Evolutionary conservation across 2,888 invertebrate genomes (phyloP).

Genomic region (Apotomis capreana): DNA sequence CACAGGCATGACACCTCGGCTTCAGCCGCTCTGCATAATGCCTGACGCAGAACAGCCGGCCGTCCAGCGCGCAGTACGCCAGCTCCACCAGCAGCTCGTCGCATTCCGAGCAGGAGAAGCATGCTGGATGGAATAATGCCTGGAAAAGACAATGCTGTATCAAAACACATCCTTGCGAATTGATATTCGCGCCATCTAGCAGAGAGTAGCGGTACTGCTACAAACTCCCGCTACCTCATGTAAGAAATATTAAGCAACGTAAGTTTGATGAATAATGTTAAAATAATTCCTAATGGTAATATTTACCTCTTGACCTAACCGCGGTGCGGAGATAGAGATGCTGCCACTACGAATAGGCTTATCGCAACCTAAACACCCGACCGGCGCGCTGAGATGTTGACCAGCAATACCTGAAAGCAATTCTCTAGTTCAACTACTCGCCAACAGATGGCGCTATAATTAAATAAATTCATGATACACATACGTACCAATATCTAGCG

Average conservation of each 20-base stretch:
- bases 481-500: slow-evolving; percentile 92
- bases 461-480: background rate
- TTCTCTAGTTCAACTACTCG: slow-evolving; percentile 47
- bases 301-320: slow-evolving; percentile 87
- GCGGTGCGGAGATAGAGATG: slow-evolving; percentile 92
- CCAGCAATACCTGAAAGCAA: slow-evolving; percentile 82
- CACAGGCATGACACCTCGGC: slow-evolving; percentile 97
- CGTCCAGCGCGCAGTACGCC: slow-evolving; percentile 96
- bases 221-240: background rate
- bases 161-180: slow-evolving; percentile 4
- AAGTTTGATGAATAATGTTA: background rate
- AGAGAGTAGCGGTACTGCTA: slow-evolving; percentile 47
- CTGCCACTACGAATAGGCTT: slow-evolving; percentile 91
- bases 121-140: slow-evolving; percentile 94
- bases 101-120: slow-evolving; percentile 95
- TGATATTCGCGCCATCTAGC: slow-evolving; percentile 52
- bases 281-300: background rate
- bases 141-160: slow-evolving; percentile 48
- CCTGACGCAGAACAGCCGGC: slow-evolving; percentile 94
- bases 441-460: slow-evolving; percentile 56
- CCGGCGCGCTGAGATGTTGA: slow-evolving; percentile 81
- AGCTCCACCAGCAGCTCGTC: slow-evolving; percentile 97
- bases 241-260: too few species aligned
- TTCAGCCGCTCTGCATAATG: slow-evolving; percentile 98
- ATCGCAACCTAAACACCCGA: slow-evolving; percentile 92